Conservation (phyloP, 2,113 vertebrate species). For the Sciurus niger region DNA sequence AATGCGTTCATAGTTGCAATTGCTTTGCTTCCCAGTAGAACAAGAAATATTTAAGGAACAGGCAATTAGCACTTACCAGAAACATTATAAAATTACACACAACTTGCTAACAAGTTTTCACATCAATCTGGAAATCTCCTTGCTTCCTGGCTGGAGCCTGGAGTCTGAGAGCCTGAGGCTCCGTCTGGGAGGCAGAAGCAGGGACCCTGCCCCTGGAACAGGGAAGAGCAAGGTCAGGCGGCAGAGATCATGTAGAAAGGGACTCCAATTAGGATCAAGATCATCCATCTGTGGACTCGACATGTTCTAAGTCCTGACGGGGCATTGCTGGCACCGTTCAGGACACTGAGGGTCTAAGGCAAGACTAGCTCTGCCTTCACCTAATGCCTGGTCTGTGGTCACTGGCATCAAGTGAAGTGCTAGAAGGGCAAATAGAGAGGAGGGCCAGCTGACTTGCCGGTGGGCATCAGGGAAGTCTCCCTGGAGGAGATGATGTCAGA, state of each 20-base stretch:
- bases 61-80: conserved; percentile 88
- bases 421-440: neutral
- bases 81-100: conserved; percentile 85
- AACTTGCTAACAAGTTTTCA: conserved; percentile 86
- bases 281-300: neutral
- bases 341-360: neutral
- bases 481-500: neutral
- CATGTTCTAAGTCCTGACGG: neutral
- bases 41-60: conserved; percentile 85
- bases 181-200: neutral
- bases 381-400: neutral
- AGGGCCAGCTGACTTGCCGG: neutral
- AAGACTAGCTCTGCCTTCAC: neutral
- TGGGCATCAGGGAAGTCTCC: neutral
- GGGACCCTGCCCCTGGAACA: neutral
- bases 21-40: conserved; percentile 82
- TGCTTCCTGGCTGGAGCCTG: conserved; percentile 75
- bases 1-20: conserved; percentile 68
- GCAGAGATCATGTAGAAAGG: neutral
- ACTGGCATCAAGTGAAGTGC: neutral
- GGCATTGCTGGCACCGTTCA: neutral
- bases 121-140: conserved; percentile 78
- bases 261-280: neutral
- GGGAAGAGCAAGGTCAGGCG: neutral
- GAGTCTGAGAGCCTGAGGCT: conserved; percentile 44